phyloP scores from a whole-genome alignment of 2,797 vertebrate species.

The Brotula barbata region DNA sequence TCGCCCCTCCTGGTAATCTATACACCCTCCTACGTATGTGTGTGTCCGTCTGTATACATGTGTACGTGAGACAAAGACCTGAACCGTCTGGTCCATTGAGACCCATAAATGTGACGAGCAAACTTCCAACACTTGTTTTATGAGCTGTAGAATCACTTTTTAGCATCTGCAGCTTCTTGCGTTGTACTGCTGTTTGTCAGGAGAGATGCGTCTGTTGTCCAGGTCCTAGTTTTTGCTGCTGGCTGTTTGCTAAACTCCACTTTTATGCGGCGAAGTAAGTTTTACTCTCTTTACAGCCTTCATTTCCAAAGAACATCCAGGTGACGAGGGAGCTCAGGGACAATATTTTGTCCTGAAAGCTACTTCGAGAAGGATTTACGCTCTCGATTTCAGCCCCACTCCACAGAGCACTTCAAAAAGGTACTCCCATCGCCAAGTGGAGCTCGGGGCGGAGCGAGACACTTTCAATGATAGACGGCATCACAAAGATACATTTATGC shows the following conservation, averaged over 20 bases:
- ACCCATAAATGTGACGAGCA: conserved; percentile 25
- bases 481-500: too few relatives aligned
- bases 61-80: not conserved
- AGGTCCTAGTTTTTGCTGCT: conserved; percentile 8
- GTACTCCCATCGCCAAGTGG: not conserved
- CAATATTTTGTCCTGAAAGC: not conserved
- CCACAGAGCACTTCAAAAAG: not conserved
- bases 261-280: conserved; percentile 14
- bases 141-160: conserved; percentile 37
- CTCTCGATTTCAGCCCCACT: too few relatives aligned
- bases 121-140: conserved; percentile 36
- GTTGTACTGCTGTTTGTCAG: conserved; percentile 18
- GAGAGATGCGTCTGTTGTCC: conserved; percentile 5
- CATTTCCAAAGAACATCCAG: conserved; percentile 1
- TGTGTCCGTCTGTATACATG: not conserved
- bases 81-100: conserved; percentile 18
- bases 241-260: not conserved
- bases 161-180: conserved; percentile 24
- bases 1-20: conserved; percentile 34
- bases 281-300: conserved; percentile 22
- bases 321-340: not conserved
- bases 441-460: too few relatives aligned
- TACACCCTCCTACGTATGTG: conserved; percentile 27
- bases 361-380: not conserved
- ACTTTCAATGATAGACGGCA: too few relatives aligned